Conservation (phyloP, 2,113 vertebrate species). For the Dermatemys mawii region DNA sequence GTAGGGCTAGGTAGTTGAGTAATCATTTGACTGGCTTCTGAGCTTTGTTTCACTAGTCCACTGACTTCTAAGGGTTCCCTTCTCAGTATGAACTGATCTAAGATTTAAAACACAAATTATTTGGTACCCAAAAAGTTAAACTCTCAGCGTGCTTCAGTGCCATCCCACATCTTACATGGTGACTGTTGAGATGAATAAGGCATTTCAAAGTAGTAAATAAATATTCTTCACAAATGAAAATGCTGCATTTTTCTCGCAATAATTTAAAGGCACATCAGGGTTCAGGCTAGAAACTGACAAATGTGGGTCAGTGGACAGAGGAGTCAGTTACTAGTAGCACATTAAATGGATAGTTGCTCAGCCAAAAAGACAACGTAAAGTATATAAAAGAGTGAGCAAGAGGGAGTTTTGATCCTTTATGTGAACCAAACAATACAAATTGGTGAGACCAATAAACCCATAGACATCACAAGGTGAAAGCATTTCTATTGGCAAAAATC, state of each 20-base stretch:
- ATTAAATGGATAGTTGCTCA: neutral
- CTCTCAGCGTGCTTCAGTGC: conserved; percentile 1
- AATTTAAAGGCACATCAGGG: conserved; percentile 8
- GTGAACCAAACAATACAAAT: conserved; percentile 69
- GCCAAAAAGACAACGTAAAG: neutral
- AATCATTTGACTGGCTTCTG: conserved; percentile 14
- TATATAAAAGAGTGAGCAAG: conserved; percentile 46
- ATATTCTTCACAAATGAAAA: conserved; percentile 2
- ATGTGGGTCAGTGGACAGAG: conserved; percentile 41
- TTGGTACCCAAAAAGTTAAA: conserved; percentile 54
- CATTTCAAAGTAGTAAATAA: conserved; percentile 28
- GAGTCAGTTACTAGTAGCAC: neutral
- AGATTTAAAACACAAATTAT: conserved; percentile 60
- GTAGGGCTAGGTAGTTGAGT: conserved; percentile 36
- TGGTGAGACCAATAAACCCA: conserved; percentile 58
- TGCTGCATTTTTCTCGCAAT: neutral
- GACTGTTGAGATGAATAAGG: neutral
- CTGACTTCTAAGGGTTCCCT: conserved; percentile 25
- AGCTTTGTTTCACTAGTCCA: conserved; percentile 18
- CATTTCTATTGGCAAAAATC: conserved; percentile 51
- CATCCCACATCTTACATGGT: neutral
- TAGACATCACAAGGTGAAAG: conserved; percentile 59
- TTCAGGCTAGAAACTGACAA: conserved; percentile 22
- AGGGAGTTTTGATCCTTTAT: conserved; percentile 71
- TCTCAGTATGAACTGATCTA: conserved; percentile 67